A percentile compares a stretch with the other conserved stretches of the same genome.
Evolutionary conservation across 2,113 vertebrate species (phyloP).

Genomic region (Procavia capensis): DNA sequence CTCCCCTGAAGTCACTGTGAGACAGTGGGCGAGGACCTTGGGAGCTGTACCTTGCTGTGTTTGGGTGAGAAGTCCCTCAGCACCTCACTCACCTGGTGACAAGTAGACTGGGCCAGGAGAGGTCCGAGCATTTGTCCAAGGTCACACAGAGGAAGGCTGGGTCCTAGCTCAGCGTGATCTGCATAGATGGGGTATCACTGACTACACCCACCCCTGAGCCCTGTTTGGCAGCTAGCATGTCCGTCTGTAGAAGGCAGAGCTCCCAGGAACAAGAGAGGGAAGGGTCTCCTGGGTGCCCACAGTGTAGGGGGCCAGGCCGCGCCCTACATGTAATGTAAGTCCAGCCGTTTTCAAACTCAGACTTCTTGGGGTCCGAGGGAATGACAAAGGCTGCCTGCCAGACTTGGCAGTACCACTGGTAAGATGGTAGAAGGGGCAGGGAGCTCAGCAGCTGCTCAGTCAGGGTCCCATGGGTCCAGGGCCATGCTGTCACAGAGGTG

Average conservation of each 20-base stretch:
- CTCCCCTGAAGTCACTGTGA: not conserved
- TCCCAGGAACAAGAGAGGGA: not conserved
- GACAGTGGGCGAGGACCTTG: not conserved
- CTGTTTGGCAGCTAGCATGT: not conserved
- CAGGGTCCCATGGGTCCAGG: not conserved
- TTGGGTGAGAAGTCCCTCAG: not conserved
- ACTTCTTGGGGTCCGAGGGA: not conserved
- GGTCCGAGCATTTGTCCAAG: not conserved
- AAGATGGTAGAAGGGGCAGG: not conserved
- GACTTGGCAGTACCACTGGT: constrained; percentile 14
- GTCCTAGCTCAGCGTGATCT: not conserved
- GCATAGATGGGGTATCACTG: not conserved
- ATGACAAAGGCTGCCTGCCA: not conserved
- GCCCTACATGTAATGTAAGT: not conserved
- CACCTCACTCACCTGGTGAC: not conserved
- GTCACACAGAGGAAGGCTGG: not conserved
- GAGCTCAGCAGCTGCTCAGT: not conserved
- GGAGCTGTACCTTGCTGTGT: no score
- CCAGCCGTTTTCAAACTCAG: not conserved
- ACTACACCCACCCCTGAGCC: not conserved
- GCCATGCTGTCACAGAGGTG: not conserved
- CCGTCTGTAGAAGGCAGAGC: not conserved
- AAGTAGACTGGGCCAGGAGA: not conserved
- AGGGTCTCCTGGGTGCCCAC: not conserved
- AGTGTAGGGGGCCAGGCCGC: not conserved